These are phyloP conservation scores for Ligdia adustata DNA, from an alignment of 2,888 invertebrate genomes.

Conservation along the genomic window DNA sequence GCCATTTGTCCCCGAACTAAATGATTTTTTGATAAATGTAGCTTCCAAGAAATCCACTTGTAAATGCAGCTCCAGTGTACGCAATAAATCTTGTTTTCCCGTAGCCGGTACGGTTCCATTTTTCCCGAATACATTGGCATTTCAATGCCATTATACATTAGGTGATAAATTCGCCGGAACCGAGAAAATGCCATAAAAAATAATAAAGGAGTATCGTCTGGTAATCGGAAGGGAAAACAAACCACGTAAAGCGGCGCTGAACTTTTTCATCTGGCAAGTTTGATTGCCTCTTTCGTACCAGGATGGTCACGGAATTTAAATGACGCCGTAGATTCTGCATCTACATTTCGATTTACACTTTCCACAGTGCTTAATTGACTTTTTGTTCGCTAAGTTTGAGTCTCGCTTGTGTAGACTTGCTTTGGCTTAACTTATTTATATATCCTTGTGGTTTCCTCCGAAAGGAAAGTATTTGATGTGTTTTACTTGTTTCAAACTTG, in stretches of 20 bases:
- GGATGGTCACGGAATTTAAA: slow-evolving; percentile 57
- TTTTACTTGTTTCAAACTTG: slow-evolving; percentile 1
- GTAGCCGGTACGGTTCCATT: slow-evolving; percentile 46
- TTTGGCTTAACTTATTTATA: slow-evolving; percentile 14
- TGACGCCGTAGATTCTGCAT: slow-evolving; percentile 40
- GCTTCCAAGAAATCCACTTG: slow-evolving; percentile 39
- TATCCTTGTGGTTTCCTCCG: background rate
- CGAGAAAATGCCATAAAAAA: slow-evolving; percentile 53
- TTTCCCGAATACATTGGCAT: slow-evolving; percentile 45
- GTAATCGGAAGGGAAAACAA: slow-evolving; percentile 42
- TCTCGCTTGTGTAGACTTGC: slow-evolving; percentile 2
- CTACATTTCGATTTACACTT: slow-evolving; percentile 23
- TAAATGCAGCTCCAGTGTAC: slow-evolving; percentile 44
- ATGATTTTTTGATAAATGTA: slow-evolving; percentile 53
- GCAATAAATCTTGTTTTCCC: slow-evolving; percentile 44
- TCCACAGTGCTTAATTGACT: slow-evolving; percentile 29
- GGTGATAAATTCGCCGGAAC: slow-evolving; percentile 54
- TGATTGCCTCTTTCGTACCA: slow-evolving; percentile 52
- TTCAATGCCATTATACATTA: slow-evolving; percentile 45
- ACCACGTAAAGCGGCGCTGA: slow-evolving; percentile 34
- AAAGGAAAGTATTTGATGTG: slow-evolving; percentile 6
- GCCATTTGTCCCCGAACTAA: slow-evolving; percentile 37
- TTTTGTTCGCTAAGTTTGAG: slow-evolving; percentile 23
- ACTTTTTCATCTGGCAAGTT: slow-evolving; percentile 71
- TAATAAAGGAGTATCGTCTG: slow-evolving; percentile 51